These are phyloP conservation scores for Potamarius usumacintae DNA, from an alignment of 2,113 vertebrate species.

Conservation along the genomic window DNA sequence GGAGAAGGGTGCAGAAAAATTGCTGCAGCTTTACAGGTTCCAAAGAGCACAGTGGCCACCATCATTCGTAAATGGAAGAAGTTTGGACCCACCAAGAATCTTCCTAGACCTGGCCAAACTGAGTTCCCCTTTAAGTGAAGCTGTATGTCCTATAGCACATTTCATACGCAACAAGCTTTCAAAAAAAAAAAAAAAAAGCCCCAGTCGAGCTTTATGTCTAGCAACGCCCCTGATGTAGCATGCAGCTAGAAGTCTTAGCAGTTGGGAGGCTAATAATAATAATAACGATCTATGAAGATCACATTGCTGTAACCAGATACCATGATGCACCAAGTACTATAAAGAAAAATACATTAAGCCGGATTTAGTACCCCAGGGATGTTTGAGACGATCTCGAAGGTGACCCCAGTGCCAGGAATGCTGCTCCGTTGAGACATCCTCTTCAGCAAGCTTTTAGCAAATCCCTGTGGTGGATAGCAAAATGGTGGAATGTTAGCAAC, in stretches of 20 bases:
- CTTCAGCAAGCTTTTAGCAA: conserved; percentile 90
- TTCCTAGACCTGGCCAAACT: too few species aligned
- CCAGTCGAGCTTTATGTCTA: too few species aligned
- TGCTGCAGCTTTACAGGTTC: too few species aligned
- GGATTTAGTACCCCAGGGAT: conserved; percentile 83
- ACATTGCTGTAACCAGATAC: background rate
- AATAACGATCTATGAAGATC: background rate
- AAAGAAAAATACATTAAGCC: background rate
- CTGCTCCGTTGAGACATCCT: conserved; percentile 91
- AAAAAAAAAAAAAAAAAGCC: too few species aligned
- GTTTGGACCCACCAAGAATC: too few species aligned
- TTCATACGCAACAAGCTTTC: too few species aligned
- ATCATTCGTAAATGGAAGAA: too few species aligned
- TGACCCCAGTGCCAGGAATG: conserved; percentile 88
- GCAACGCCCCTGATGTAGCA: background rate
- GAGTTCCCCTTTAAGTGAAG: too few species aligned
- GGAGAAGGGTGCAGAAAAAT: too few species aligned
- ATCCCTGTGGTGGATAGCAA: conserved; percentile 74
- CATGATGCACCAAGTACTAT: background rate
- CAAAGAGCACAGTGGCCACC: too few species aligned
- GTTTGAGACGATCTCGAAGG: conserved; percentile 96
- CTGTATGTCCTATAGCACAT: too few species aligned
- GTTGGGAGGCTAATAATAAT: background rate
- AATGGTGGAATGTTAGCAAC: background rate
- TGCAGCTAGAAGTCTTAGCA: background rate